Percentiles rank a stretch among this genome's conserved stretches.
Conservation (phyloP, 2,888 invertebrate genomes). For the Mesorhabditis sp. region DNA sequence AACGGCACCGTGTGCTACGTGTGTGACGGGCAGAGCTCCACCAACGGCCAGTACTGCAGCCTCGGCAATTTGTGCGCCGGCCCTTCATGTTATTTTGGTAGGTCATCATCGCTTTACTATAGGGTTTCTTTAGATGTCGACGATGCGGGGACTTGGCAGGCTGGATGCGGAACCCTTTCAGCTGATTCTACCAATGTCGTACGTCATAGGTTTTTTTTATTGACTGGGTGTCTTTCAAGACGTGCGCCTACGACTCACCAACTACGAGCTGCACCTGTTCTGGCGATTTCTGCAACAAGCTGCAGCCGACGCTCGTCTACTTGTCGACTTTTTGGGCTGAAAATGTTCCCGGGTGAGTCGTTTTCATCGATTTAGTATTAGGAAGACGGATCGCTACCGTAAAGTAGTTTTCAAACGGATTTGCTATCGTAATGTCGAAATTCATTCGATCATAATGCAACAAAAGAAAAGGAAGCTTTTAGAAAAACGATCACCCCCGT, state of each 20-base stretch:
- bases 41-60: slow-evolving; percentile 28
- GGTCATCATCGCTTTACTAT: neutral
- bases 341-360: neutral
- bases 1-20: slow-evolving; percentile 20
- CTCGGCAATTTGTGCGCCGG: slow-evolving; percentile 30
- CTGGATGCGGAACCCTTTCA: neutral
- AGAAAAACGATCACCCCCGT: neutral
- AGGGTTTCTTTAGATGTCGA: neutral
- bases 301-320: neutral
- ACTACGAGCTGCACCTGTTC: neutral
- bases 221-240: neutral
- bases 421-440: too few relatives aligned
- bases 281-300: slow-evolving; percentile 4
- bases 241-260: neutral
- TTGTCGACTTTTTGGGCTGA: neutral
- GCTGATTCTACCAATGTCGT: too few relatives aligned
- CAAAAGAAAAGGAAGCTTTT: too few relatives aligned
- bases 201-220: too few relatives aligned
- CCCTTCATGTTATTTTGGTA: slow-evolving; percentile 29
- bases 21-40: slow-evolving; percentile 28
- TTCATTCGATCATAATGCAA: too few relatives aligned
- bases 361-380: neutral
- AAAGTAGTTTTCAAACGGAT: too few relatives aligned
- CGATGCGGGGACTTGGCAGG: neutral
- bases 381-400: too few relatives aligned